Base-by-base conservation (phyloP, 2,888 invertebrate species). In the Malthinus flaveolus region DNA sequence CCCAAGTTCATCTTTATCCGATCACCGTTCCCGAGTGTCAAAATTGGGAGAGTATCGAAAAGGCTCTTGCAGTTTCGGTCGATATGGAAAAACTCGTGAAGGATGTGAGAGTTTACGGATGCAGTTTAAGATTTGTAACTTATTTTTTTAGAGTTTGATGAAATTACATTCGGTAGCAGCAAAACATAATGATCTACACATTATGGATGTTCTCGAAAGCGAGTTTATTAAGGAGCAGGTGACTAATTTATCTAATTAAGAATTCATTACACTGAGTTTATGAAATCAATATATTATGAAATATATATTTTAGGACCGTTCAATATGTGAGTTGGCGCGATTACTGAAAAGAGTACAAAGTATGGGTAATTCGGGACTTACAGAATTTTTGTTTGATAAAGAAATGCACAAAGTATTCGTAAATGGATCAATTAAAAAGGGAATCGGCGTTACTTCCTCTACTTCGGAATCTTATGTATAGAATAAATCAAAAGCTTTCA, bases 151-250 rank as follows among this genome's bases (percentile, higher is more conserved):
- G 74, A 79, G 80, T 67, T 68, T 84, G 32, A 71, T 77, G 32
- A 67, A 69, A 1, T 68, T 81, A 1, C 78, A 80, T 62, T 63
- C 66, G 4, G 63, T 79, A 6, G 82, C 84, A 32, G 78, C 78
- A 58, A 76, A 77, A 46, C 74, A 81, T 61, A 71, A 75, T 10
- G 85, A 85, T 71, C 70, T 80, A 37, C 80, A 81, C 59, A 73
- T 83, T 7, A 76, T 77, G 63, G 83, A 85, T 69, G 81, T 83
- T 62, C 75, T 86, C 56, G 78, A 82, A 32, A 77, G 78, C 1
- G 75, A 82, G 33, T 85, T 81, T 70, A 76, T 86, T 65, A 77
- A 78, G 46, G 83, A 84, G 63, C 86, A 86, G 66, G 73, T 75
- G 60, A 49, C 2, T 23, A 3, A 39, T 37, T 12, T 9, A 11